Percentiles rank a stretch among this genome's conserved stretches.
These are phyloP conservation scores for Ciconia stormi DNA, from an alignment of 2,113 vertebrate species.

Conservation along the genomic window DNA sequence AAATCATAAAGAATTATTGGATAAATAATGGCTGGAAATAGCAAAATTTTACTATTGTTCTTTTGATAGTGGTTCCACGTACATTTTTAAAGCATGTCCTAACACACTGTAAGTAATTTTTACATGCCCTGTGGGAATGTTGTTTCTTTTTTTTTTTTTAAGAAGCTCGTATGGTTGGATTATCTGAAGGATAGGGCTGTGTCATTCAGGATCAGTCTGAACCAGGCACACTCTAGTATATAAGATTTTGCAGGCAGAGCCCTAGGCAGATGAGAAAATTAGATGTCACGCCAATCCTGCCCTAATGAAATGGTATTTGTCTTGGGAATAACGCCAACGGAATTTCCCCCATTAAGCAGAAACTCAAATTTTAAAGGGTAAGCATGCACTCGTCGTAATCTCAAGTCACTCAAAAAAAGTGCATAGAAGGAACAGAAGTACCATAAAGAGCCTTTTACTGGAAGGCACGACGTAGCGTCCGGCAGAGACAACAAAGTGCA, in stretches of 20 bases:
- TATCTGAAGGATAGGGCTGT: neutral
- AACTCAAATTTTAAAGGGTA: neutral
- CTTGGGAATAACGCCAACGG: neutral
- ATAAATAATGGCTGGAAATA: neutral
- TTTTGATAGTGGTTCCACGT: neutral
- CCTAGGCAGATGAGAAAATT: neutral
- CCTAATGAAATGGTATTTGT: neutral
- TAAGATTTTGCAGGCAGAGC: neutral
- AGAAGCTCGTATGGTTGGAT: neutral
- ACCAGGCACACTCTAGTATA: neutral
- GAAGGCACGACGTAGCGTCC: neutral
- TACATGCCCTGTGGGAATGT: neutral
- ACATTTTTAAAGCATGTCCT: neutral
- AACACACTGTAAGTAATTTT: neutral
- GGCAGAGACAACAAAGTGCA: slow-evolving; percentile 9
- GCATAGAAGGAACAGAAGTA: neutral
- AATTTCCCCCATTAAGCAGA: neutral
- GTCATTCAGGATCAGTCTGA: neutral
- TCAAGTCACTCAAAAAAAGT: neutral
- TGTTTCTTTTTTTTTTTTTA: neutral
- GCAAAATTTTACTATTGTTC: neutral
- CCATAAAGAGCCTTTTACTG: neutral
- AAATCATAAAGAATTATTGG: neutral
- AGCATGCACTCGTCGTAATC: neutral
- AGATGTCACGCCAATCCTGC: neutral